Evolutionary conservation across 2,797 vertebrate species (phyloP).

Genomic region (Macropus fuliginosus): DNA sequence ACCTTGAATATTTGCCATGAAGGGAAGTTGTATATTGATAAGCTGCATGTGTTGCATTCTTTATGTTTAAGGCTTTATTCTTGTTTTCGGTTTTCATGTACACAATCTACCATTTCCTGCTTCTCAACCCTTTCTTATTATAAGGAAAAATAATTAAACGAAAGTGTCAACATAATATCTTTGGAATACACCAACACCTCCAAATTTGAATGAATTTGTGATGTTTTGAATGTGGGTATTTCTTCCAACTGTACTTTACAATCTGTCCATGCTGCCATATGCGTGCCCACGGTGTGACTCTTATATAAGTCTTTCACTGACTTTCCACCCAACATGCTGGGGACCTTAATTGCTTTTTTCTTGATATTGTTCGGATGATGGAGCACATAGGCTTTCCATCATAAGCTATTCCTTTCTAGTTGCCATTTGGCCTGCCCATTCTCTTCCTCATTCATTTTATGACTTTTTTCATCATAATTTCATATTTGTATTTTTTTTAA

Average conservation of each 20-base stretch:
- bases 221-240: neutral
- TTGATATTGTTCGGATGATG: neutral
- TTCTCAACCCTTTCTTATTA: neutral
- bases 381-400: neutral
- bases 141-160: neutral
- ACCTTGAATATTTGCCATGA: neutral
- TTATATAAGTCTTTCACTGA: neutral
- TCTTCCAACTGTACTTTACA: neutral
- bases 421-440: too few species aligned
- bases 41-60: neutral
- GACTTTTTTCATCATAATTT: too few species aligned
- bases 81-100: neutral
- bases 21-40: neutral
- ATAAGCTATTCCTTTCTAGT: too few species aligned
- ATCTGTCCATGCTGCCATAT: neutral
- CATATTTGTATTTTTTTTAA: too few species aligned
- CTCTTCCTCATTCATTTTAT: too few species aligned
- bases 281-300: neutral
- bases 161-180: neutral
- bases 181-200: neutral
- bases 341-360: neutral
- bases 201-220: neutral
- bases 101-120: neutral
- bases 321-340: neutral
- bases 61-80: neutral